Evolutionary conservation across 2,888 invertebrate species (phyloP).

Genomic region (Apamea crenata): DNA sequence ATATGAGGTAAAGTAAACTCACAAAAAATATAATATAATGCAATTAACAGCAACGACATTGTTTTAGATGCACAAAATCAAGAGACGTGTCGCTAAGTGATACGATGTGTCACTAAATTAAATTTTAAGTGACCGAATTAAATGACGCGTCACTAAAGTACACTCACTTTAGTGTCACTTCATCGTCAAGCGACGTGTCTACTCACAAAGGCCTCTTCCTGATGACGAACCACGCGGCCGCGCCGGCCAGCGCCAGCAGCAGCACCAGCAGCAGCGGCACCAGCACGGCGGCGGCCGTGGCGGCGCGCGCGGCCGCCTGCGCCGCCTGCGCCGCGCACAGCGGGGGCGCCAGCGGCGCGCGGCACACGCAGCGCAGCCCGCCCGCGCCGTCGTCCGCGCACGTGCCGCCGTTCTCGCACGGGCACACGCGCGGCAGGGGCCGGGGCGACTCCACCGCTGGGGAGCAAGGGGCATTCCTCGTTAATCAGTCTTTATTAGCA

Average conservation of each 20-base stretch:
- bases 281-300: constrained; percentile 93
- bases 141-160: not conserved
- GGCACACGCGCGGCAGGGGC: constrained; percentile 94
- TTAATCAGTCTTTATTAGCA: not conserved
- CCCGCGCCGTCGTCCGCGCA: constrained; percentile 90
- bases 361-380: constrained; percentile 92
- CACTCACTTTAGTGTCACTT: too few relatives aligned
- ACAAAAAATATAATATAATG: too few relatives aligned
- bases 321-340: constrained; percentile 92
- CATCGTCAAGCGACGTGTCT: not conserved
- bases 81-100: not conserved
- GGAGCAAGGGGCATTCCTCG: too few relatives aligned
- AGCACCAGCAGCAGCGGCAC: constrained; percentile 95
- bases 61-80: not conserved
- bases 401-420: constrained; percentile 96
- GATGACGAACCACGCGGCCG: constrained; percentile 95
- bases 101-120: not conserved
- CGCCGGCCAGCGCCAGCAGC: constrained; percentile 93
- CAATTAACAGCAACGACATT: too few relatives aligned
- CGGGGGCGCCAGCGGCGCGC: constrained; percentile 91
- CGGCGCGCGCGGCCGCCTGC: constrained; percentile 87
- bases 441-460: constrained; percentile 92
- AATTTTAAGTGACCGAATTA: too few relatives aligned
- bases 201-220: constrained; percentile 96
- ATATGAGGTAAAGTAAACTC: not conserved